A percentile compares a stretch with the other conserved stretches of the same genome.
These are phyloP conservation scores for Hephaestus fuliginosus DNA, from an alignment of 2,797 vertebrate species.

Conservation along the genomic window DNA sequence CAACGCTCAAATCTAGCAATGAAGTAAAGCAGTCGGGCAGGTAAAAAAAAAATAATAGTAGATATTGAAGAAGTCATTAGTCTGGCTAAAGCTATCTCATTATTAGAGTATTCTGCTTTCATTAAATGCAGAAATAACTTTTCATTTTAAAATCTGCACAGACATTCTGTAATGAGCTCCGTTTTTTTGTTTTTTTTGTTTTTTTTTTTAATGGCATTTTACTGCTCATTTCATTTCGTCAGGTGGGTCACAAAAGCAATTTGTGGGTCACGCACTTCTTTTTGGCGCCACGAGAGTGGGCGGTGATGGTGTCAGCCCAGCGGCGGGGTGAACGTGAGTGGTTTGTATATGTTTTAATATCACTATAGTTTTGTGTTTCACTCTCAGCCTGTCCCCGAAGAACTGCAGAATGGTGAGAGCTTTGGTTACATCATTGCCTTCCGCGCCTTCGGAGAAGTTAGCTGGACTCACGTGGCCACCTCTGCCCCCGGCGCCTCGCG, in stretches of 20 bases:
- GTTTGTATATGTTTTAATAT: slow-evolving; percentile 90
- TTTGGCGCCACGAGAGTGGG: slow-evolving; percentile 33
- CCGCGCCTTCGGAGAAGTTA: slow-evolving; percentile 90
- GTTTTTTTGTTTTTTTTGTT: slow-evolving; percentile 30
- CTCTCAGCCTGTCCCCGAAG: slow-evolving; percentile 94
- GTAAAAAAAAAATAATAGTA: slow-evolving; percentile 27
- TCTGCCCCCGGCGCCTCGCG: slow-evolving; percentile 91
- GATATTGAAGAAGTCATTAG: slow-evolving; percentile 58
- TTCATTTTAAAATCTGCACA: slow-evolving; percentile 58
- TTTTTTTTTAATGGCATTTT: slow-evolving; percentile 57
- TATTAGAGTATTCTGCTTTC: slow-evolving; percentile 64
- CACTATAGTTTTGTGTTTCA: slow-evolving; percentile 90
- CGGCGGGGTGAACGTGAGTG: slow-evolving; percentile 72
- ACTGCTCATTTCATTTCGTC: slow-evolving; percentile 69
- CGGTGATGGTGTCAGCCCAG: slow-evolving; percentile 59
- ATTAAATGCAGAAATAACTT: slow-evolving; percentile 64
- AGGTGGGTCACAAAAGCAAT: slow-evolving; percentile 78
- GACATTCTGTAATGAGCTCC: slow-evolving; percentile 60
- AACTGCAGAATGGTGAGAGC: slow-evolving; percentile 95
- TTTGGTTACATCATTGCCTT: slow-evolving; percentile 97
- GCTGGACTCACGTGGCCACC: slow-evolving; percentile 95
- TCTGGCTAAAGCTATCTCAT: slow-evolving; percentile 47
- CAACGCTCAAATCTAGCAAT: slow-evolving; percentile 37
- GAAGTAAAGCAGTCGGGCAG: slow-evolving; percentile 7
- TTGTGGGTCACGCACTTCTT: slow-evolving; percentile 65